Evolutionary conservation across 1,140 invertebrate species (phyloP), one percentile per base, ranked within the genome.

Genomic region (Calephelis nemesis): DNA sequence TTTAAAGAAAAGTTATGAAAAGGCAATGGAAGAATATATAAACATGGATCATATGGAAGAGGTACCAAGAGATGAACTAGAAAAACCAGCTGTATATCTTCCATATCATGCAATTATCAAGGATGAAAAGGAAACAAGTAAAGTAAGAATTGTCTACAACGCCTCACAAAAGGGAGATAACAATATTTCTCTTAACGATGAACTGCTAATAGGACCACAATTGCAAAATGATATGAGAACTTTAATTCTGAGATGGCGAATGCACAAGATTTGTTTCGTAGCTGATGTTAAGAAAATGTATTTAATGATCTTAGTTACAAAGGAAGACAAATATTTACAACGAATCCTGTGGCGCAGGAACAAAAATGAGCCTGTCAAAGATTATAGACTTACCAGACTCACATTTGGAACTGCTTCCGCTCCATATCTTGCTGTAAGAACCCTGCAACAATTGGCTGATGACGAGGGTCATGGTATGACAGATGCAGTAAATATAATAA

Each of bases 101-200:
- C 69, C 73, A 63, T 72, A 79, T 62, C 72, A 78, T 30, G 74
- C 74, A 11, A 65, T 78, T 9, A 65, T 78, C n/a, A 69, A 67
- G 0, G 68, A 73, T 13, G 74, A 78, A 54, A 79, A 79, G 48
- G 69, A 71, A n/a, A 80, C 74, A 5, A 73, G 63, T 50, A 74
- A 80, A 40, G 65, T 77, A 9, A 47, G 76, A 66, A 71, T 75
- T 19, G 74, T 80, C 0, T 67, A 69, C 50, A 67, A 75, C 12
- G 74, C 71, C 7, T 75, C 74, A 4, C 65, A 63, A 11, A 71
- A 67, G 10, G 71, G 67, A 10, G 52, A 7, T 19, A 75, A 75
- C n/a, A 19, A 62, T 39, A 48, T 63, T 12, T 70, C 68, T 11
- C 47, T 70, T 11, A 74, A 74, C 63, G 48, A 68, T 15, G 54